Percentiles rank a stretch among this genome's conserved stretches.
Conservation (phyloP, 2,888 invertebrate genomes). For the Lymantria dispar region DNA sequence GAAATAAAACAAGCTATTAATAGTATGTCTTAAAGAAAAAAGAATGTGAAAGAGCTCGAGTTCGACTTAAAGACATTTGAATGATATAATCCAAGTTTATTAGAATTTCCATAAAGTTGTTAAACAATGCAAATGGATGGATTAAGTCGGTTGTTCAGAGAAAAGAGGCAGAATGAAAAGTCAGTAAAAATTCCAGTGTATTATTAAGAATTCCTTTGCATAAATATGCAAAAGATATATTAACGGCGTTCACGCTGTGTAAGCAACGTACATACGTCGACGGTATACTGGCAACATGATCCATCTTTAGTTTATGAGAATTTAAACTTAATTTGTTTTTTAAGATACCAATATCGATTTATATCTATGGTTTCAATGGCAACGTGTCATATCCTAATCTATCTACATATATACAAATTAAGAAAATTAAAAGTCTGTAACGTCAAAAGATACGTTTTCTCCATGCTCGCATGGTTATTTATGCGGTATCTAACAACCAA, state of each 20-base stretch:
- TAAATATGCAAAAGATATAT: background rate
- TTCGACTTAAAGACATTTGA: slow-evolving; percentile 15
- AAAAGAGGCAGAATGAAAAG: slow-evolving; percentile 5
- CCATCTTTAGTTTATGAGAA: too few species aligned
- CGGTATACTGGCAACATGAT: too few species aligned
- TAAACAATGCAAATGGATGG: slow-evolving; percentile 16
- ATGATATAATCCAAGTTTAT: slow-evolving; percentile 25
- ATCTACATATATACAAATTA: too few species aligned
- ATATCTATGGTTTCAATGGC: too few species aligned
- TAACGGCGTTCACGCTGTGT: background rate
- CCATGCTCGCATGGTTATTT: too few species aligned
- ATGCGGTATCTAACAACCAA: too few species aligned
- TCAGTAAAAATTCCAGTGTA: background rate
- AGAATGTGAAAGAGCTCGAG: slow-evolving; percentile 2
- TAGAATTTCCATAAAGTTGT: slow-evolving; percentile 30
- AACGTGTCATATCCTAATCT: too few species aligned
- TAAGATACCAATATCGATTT: too few species aligned
- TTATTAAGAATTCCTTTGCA: background rate
- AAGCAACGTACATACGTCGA: background rate
- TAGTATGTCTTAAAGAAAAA: slow-evolving; percentile 4
- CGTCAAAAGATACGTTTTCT: too few species aligned
- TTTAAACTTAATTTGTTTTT: too few species aligned
- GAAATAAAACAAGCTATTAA: slow-evolving; percentile 4
- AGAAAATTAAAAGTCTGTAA: too few species aligned
- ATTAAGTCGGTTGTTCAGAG: slow-evolving; percentile 7